Base-by-base conservation (phyloP, 1,140 invertebrate species). In the Diachasma alloeum region DNA sequence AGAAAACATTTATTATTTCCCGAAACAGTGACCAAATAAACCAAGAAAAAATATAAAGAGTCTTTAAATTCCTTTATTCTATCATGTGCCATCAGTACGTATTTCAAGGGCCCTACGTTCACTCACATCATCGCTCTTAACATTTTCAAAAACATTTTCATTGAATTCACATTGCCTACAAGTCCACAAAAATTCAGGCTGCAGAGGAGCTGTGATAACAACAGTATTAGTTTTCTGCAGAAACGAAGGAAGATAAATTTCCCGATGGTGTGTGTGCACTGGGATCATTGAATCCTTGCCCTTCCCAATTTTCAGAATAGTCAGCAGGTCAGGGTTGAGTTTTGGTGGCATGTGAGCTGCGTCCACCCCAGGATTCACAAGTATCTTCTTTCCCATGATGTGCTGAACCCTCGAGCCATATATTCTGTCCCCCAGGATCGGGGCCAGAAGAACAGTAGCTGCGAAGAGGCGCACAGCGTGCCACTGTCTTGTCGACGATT, bases 391-490 rank as follows among this genome's bases (percentile, higher is more conserved):
- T 31, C 87, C 85, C 71, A 85, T 79, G 0, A 90, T 59, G 15
- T 86, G 81, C 44, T 87, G 84, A 37, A 90, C 83, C 22, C 87
- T 80, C 13, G 85, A 84, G 8, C 85, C 86, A 69, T 86, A 87
- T 31, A 87, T 53, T 67, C 89, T 87, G 73, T 91, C 90, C 4
- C 90, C 90, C 8, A 91, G 76, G 77, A 91, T 77, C 24, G 90
- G 90, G 53, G 82, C 81, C n/a, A 84, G 78, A 4, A 90, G 67
- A 42, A 83, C 79, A 11, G 84, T 82, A 0, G 89, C 74, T n/a
- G 87, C 83, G 46, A 88, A 91, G 0, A 90, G 70, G 71, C 89
- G 82, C 4, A 90, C 19, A 1, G 84, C 81, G 77, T 90, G 85
- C 79, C 84, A 85, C 77, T 82, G 83, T 39, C 75, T 80, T 26